Base-by-base conservation (phyloP, 2,888 invertebrate genomes). In the Chloroclystis v-ata region DNA sequence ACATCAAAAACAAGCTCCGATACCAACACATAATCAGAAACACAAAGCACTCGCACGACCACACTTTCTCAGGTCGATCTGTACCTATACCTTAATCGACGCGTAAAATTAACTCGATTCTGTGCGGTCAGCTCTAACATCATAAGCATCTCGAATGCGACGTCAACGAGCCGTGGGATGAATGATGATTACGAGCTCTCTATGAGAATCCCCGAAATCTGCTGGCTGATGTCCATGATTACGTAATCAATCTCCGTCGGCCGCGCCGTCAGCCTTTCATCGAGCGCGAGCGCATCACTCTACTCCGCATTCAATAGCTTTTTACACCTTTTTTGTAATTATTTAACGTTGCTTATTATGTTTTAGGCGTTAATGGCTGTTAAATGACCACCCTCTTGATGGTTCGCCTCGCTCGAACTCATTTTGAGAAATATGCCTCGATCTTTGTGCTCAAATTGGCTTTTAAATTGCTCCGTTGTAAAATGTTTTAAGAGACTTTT, bases 171-270 rank as follows among this genome's bases (percentile, higher is more conserved):
- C 76, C 78, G 70, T 77, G 78, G 82, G 80, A 82, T 81, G 73
- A 75, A 82, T 82, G 82, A 79, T 80, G 78, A 82, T 83, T 79
- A 77, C 30, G 14, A n/a, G n/a, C 78, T 72, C 69, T 82, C 77
- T 82, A 82, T 78, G 78, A 80, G 75, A 77, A 76, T 82, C 76
- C 76, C 82, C 80, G 61, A 85, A 84, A 81, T 79, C 73, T 74
- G 57, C 69, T 72, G 75, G 58, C 70, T 71, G 75, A 74, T 78
- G 75, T 74, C 74, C 78, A 73, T 83, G 84, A 85, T 85, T 84
- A 83, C 83, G 78, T 78, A 82, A 84, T 86, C 82, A 86, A 87
- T 86, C 86, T 77, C 77, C 80, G 84, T 83, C 83, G 69, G 63
- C 67, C 63, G 65, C 69, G 69, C 76, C 73, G 74, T 78, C 80